Percentiles rank a stretch among this genome's conserved stretches.
Evolutionary conservation across 2,888 invertebrate genomes (phyloP).

Genomic region (Philopedon plagiatum): DNA sequence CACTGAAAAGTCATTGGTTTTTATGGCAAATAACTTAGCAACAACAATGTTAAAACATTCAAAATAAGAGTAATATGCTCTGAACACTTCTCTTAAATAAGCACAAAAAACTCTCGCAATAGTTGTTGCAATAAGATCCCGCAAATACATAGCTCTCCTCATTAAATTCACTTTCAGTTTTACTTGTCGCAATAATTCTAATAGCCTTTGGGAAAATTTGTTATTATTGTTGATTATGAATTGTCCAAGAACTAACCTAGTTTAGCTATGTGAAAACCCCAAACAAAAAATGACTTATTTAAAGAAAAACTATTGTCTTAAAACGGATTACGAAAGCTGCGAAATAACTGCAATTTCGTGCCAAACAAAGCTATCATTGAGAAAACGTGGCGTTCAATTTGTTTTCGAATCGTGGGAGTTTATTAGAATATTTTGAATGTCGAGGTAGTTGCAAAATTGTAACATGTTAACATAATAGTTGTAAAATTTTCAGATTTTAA

Average conservation of each 20-base stretch:
- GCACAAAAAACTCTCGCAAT: background rate
- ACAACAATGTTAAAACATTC: too few relatives aligned
- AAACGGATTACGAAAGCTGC: background rate
- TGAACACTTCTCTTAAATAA: too few relatives aligned
- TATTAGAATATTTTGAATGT: background rate
- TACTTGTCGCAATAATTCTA: constrained; percentile 2
- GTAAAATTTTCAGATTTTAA: background rate
- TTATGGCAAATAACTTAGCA: too few relatives aligned
- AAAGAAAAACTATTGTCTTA: constrained; percentile 9
- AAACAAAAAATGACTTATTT: constrained; percentile 1
- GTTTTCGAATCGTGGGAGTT: constrained; percentile 7
- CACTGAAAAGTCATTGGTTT: too few relatives aligned
- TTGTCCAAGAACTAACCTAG: constrained; percentile 10
- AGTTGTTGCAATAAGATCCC: background rate
- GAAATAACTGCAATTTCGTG: background rate
- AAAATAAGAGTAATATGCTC: too few relatives aligned
- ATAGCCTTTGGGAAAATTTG: constrained; percentile 1
- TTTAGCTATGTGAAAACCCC: constrained; percentile 5
- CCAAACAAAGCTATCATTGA: constrained; percentile 14
- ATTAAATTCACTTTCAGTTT: constrained; percentile 14
- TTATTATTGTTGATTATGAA: background rate
- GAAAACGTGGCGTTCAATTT: constrained; percentile 18
- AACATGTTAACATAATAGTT: background rate
- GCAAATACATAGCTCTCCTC: background rate
- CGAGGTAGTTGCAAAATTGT: background rate